Percentiles rank a stretch among this genome's conserved stretches.
These are phyloP conservation scores for Parazoanthus darwini DNA, from an alignment of 92 coral and sea anemone species.

Conservation along the genomic window DNA sequence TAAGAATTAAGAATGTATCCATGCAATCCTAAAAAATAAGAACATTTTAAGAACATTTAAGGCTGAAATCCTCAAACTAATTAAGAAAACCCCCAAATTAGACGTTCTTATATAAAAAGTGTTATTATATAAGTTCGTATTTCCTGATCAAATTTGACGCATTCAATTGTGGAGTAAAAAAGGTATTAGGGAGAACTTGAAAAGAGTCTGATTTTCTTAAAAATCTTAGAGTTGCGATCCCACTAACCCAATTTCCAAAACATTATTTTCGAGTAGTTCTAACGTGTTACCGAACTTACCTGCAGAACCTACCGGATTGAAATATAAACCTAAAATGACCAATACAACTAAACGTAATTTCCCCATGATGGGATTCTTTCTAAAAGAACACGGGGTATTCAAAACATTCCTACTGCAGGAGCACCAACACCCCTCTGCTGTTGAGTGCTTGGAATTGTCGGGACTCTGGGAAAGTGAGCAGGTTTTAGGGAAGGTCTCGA, in stretches of 20 bases:
- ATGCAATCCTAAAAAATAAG: too few relatives aligned
- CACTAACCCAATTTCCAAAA: neutral
- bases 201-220: too few relatives aligned
- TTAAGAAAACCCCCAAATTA: too few relatives aligned
- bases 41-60: too few relatives aligned
- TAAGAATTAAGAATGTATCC: too few relatives aligned
- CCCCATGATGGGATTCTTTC: constrained; percentile 27
- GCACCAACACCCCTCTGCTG: neutral
- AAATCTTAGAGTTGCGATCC: too few relatives aligned
- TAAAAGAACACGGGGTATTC: neutral
- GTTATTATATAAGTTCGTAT: too few relatives aligned
- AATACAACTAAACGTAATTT: neutral
- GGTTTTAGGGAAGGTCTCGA: constrained; percentile 14
- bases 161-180: too few relatives aligned
- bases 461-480: constrained; percentile 32
- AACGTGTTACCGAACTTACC: neutral
- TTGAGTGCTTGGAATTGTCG: constrained; percentile 27
- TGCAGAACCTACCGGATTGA: constrained; percentile 15
- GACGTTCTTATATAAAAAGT: too few relatives aligned
- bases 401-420: constrained; percentile 18
- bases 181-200: too few relatives aligned
- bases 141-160: too few relatives aligned
- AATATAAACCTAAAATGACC: constrained; percentile 21
- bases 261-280: neutral
- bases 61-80: too few relatives aligned